Percentiles rank a stretch among this genome's conserved stretches.
Conservation (phyloP, 2,888 invertebrate species). For the Omphaloscelis lunosa region DNA sequence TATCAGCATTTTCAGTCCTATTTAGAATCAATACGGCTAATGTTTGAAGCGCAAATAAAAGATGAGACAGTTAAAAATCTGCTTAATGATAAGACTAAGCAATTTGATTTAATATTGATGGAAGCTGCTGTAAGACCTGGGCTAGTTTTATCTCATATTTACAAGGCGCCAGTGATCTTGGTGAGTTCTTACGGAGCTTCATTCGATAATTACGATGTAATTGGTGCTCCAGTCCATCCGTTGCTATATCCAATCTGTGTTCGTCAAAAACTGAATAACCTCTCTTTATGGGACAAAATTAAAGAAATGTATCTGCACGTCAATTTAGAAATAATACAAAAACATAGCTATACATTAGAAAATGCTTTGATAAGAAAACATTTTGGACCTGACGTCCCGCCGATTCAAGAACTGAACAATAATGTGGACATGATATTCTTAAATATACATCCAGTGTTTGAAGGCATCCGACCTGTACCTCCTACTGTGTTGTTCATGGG, state of each 20-base stretch:
- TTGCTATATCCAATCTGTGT: slow-evolving; percentile 27
- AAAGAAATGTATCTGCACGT: slow-evolving; percentile 42
- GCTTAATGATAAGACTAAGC: slow-evolving; percentile 43
- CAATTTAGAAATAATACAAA: neutral
- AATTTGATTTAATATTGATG: slow-evolving; percentile 64
- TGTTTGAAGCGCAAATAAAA: slow-evolving; percentile 60
- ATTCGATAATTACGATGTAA: slow-evolving; percentile 23
- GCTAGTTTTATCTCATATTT: slow-evolving; percentile 56
- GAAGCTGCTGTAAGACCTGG: slow-evolving; percentile 55
- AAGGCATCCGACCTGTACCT: slow-evolving; percentile 77
- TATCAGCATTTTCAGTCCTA: slow-evolving; percentile 20
- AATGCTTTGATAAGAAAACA: slow-evolving; percentile 26
- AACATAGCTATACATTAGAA: neutral
- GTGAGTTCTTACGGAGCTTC: slow-evolving; percentile 52
- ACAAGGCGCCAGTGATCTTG: slow-evolving; percentile 65
- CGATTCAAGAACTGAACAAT: slow-evolving; percentile 61
- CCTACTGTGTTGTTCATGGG: slow-evolving; percentile 80
- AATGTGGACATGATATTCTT: slow-evolving; percentile 79
- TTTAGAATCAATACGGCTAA: slow-evolving; percentile 31
- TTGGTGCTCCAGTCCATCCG: slow-evolving; percentile 48
- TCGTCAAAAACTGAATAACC: slow-evolving; percentile 32
- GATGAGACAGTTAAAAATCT: slow-evolving; percentile 52
- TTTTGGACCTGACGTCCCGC: slow-evolving; percentile 60
- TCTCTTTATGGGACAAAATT: slow-evolving; percentile 59
- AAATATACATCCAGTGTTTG: slow-evolving; percentile 80